These are phyloP conservation scores for Mirza zaza DNA, from an alignment of 2,113 vertebrate genomes.

Conservation along the genomic window DNA sequence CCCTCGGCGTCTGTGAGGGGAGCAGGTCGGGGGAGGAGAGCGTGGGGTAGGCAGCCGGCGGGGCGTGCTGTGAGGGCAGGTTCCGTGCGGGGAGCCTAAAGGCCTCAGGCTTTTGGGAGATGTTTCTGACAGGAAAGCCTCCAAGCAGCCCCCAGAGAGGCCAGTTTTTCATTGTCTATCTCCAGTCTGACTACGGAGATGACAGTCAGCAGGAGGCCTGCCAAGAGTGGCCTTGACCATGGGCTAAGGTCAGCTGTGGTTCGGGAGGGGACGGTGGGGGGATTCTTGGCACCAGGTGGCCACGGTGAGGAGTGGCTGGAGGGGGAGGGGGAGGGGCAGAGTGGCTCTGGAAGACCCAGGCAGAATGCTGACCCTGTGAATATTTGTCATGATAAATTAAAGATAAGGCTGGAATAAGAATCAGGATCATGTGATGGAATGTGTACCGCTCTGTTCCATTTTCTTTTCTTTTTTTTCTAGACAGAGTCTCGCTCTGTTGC, in stretches of 20 bases:
- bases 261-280: neutral
- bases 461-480: no score
- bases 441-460: rapidly evolving
- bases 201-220: neutral
- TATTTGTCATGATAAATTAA: neutral
- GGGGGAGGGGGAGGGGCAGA: neutral
- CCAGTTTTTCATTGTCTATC: neutral
- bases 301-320: neutral
- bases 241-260: neutral
- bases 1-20: neutral
- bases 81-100: neutral
- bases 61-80: neutral
- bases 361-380: neutral
- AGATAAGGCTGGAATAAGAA: neutral
- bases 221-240: neutral
- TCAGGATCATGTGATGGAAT: neutral
- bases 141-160: neutral
- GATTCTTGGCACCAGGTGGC: neutral
- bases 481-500: no score
- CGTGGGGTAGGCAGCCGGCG: neutral
- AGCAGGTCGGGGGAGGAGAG: no score
- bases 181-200: neutral
- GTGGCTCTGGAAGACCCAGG: neutral
- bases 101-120: neutral
- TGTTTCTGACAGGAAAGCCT: neutral